Percentiles rank a stretch among this genome's conserved stretches.
Evolutionary conservation across 1,140 invertebrate genomes (phyloP).

Genomic region (Euwallacea similis): DNA sequence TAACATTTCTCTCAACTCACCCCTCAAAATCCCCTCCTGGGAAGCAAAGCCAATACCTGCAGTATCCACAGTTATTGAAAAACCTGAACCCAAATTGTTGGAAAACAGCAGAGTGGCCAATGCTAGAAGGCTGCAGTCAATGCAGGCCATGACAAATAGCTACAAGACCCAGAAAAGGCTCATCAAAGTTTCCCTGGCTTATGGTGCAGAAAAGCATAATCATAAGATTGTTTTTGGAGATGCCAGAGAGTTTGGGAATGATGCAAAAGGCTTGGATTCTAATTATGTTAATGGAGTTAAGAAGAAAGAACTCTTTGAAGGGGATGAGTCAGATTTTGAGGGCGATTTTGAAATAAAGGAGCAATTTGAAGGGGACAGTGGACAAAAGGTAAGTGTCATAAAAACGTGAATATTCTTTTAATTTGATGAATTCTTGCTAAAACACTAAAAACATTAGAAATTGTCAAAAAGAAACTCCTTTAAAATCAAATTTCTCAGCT

Average conservation of each 20-base stretch:
- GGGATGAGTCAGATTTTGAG: slow-evolving; percentile 50
- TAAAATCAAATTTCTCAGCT: slow-evolving; percentile 49
- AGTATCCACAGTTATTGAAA: neutral
- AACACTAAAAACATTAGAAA: neutral
- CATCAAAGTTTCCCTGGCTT: slow-evolving; percentile 60
- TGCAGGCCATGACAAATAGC: slow-evolving; percentile 59
- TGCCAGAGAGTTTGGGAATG: slow-evolving; percentile 24
- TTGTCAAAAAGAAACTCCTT: neutral
- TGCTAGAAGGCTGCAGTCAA: slow-evolving; percentile 61
- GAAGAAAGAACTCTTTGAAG: slow-evolving; percentile 53
- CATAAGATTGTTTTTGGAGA: slow-evolving; percentile 58
- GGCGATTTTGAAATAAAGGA: slow-evolving; percentile 59
- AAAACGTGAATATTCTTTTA: too few species aligned
- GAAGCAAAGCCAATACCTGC: too few species aligned
- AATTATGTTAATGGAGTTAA: slow-evolving; percentile 41
- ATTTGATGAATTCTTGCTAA: neutral
- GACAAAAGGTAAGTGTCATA: slow-evolving; percentile 57
- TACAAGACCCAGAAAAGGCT: slow-evolving; percentile 61
- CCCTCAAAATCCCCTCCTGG: too few species aligned
- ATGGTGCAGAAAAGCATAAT: slow-evolving; percentile 59
- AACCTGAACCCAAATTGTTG: slow-evolving; percentile 28
- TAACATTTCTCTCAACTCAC: too few species aligned
- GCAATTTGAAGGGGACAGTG: slow-evolving; percentile 59
- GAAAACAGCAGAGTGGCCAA: slow-evolving; percentile 52
- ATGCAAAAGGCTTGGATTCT: slow-evolving; percentile 12